Evolutionary conservation across 92 coral and sea anemone genomes (phyloP), one percentile per base, ranked within the genome.

Genomic region (Epizoanthus scotinus): DNA sequence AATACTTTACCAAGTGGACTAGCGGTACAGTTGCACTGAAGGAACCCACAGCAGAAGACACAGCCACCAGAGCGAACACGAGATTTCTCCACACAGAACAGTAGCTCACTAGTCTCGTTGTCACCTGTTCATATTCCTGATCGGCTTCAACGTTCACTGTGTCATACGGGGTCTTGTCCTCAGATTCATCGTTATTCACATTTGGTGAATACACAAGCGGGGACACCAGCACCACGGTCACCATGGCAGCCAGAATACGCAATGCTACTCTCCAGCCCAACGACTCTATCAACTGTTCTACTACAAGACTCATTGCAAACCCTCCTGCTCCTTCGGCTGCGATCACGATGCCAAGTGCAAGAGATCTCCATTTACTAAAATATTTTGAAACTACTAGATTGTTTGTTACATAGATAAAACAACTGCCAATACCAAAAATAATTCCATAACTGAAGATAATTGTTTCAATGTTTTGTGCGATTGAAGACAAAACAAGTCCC

Each of bases 281-380:
- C 21, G 47, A 10, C 5, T 75, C 63, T 25, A 75, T 19, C 36
- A 75, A 40, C 18, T 31, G 13, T 25, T 75, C 68, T 8, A 75
- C 69, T 8, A 75, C 36, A 2, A 58, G 81, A 19, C 81, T 75
- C 68, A 75, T 75, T 0, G 81, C 81, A 42, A 75, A 75, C 1
- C 54, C 81, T 18, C 81, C 81, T 1, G 38, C 81, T 18, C 81
- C 81, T 1, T 75, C 81, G 6, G 81, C 81, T 2, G 81, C 58
- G 9, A 59, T 60, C 58, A 75, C 81, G 6, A 60, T 60, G 2
- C 81, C 81, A 36, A 75, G 17, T 9, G 10, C 81, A 20, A 75
- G 81, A 24, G 81, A 75, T 75, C 81, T 75, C 81, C 81, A 75
- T 36, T 75, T 75, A 18, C 68, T 59, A 31, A 75, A 75, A 60